Conservation (phyloP, 2,797 vertebrate genomes). For the Distichodus sexfasciatus region DNA sequence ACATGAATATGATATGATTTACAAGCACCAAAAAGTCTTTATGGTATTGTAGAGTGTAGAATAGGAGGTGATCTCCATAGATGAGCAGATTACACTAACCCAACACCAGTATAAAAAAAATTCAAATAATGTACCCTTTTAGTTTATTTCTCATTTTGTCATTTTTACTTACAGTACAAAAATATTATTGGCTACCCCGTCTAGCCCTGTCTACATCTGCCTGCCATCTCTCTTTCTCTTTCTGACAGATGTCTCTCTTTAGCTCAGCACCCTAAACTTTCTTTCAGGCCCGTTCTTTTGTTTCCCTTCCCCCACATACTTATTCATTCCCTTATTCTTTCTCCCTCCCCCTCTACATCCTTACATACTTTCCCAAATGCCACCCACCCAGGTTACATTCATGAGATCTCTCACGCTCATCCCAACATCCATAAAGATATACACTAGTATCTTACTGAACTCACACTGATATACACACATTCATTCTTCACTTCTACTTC, state of each 20-base stretch:
- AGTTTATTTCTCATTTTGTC: no score
- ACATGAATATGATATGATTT: no score
- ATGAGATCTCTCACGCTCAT: conserved; percentile 37
- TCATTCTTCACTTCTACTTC: not conserved
- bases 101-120: no score
- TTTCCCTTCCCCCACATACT: conserved; percentile 60
- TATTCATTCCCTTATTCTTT: conserved; percentile 48
- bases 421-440: conserved; percentile 32
- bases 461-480: no score
- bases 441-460: no score
- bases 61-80: no score
- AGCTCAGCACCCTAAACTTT: conserved; percentile 72
- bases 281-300: conserved; percentile 53
- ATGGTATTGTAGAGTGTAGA: no score
- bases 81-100: no score
- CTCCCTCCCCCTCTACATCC: conserved; percentile 51
- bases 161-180: no score
- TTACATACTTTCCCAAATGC: no score
- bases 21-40: no score
- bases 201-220: conserved; percentile 51
- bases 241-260: conserved; percentile 75
- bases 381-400: conserved; percentile 46
- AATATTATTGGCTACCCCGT: conserved; percentile 1
- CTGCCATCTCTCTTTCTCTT: conserved; percentile 50
- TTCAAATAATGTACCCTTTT: no score